Conservation (phyloP, 2,113 vertebrate species). For the Typhlomys cinereus region DNA sequence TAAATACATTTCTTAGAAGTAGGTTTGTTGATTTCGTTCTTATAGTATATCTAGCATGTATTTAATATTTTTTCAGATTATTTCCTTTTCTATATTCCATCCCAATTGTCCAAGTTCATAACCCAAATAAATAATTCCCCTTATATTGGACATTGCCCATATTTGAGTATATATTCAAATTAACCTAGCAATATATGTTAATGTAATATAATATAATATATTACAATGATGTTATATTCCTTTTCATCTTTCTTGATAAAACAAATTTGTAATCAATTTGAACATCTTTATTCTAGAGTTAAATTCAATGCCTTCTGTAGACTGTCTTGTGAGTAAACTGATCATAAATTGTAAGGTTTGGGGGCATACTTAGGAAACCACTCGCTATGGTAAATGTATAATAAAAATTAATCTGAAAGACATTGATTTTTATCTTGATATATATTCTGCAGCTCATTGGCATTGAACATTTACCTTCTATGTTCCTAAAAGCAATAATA, state of each 20-base stretch:
- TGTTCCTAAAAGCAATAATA: slow-evolving; percentile 55
- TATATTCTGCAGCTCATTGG: slow-evolving; percentile 55
- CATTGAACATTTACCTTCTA: slow-evolving; percentile 44
- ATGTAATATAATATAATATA: neutral
- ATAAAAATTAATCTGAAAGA: slow-evolving; percentile 59
- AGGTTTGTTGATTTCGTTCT: slow-evolving; percentile 31
- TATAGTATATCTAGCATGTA: neutral
- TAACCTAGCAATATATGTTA: neutral
- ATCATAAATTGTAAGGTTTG: neutral
- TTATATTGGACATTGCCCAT: neutral
- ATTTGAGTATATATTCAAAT: slow-evolving; percentile 28
- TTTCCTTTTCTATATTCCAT: neutral
- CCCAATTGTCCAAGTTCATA: neutral
- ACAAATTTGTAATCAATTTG: slow-evolving; percentile 40
- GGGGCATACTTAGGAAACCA: slow-evolving; percentile 26
- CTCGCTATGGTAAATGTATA: slow-evolving; percentile 41
- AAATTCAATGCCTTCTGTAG: slow-evolving; percentile 42
- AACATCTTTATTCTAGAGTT: neutral
- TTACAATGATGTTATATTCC: neutral
- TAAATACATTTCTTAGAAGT: slow-evolving; percentile 18
- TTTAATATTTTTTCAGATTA: neutral
- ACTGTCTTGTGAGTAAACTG: slow-evolving; percentile 22
- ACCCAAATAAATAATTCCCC: slow-evolving; percentile 24
- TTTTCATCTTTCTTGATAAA: slow-evolving; percentile 51
- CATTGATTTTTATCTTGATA: slow-evolving; percentile 73